These are phyloP conservation scores for Nesogale talazaci DNA, from an alignment of 2,113 vertebrate genomes.

Conservation along the genomic window DNA sequence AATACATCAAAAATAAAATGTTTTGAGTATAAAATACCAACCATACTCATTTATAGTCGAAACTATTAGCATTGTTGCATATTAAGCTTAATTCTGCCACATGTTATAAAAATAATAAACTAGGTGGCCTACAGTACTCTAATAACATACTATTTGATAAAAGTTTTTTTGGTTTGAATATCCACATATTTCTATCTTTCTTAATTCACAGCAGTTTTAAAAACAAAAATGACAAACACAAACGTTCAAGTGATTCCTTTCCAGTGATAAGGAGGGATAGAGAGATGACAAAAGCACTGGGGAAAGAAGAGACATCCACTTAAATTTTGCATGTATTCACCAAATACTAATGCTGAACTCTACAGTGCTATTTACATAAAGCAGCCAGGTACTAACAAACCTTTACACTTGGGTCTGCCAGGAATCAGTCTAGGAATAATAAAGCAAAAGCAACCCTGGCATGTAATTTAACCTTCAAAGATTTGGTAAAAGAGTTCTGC, in stretches of 20 bases:
- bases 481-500: neutral
- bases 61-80: conserved; percentile 9
- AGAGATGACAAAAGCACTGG: neutral
- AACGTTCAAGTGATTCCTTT: neutral
- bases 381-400: neutral
- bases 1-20: neutral
- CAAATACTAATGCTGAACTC: conserved; percentile 17
- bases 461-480: neutral
- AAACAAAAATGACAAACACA: neutral
- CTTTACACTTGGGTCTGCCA: too few species aligned
- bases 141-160: too few species aligned
- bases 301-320: neutral
- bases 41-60: neutral
- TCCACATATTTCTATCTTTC: neutral
- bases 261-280: neutral
- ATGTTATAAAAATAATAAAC: neutral
- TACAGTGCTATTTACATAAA: neutral
- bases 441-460: neutral
- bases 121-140: neutral
- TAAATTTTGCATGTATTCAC: neutral
- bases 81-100: conserved; percentile 7
- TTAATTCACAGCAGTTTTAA: neutral
- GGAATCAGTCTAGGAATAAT: neutral
- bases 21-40: conserved; percentile 10
- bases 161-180: neutral